A percentile compares a stretch with the other conserved stretches of the same genome.
Conservation (phyloP, 2,797 vertebrate species). For the Notolabrus celidotus region DNA sequence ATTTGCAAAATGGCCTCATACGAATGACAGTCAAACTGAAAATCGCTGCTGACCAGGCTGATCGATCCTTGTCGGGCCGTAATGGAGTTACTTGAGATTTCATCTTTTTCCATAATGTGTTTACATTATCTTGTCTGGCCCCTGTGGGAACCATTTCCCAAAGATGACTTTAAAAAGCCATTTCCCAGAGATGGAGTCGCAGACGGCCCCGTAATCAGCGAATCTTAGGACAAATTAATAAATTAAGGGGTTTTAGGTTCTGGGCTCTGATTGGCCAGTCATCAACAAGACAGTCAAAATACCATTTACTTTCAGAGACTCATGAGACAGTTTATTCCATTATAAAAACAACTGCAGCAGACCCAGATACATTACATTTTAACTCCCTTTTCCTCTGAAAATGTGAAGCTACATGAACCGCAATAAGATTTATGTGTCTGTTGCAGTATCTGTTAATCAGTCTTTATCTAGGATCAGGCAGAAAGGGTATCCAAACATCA, state of each 20-base stretch:
- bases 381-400: too few species aligned
- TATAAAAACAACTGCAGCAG: too few species aligned
- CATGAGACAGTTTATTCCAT: too few species aligned
- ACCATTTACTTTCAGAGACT: too few species aligned
- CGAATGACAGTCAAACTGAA: not conserved
- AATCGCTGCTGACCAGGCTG: not conserved
- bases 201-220: constrained; percentile 16
- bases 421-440: too few species aligned
- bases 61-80: not conserved
- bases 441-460: too few species aligned
- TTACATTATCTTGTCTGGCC: not conserved
- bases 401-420: too few species aligned
- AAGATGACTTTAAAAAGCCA: constrained; percentile 1
- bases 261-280: not conserved
- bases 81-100: not conserved
- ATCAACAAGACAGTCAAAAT: too few species aligned
- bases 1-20: not conserved
- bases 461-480: too few species aligned
- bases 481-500: too few species aligned
- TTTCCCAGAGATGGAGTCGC: constrained; percentile 19
- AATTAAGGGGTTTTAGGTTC: not conserved
- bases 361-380: too few species aligned
- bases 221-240: not conserved
- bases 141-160: constrained; percentile 7
- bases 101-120: not conserved